phyloP scores from a whole-genome alignment of 1,140 invertebrate genomes.

The Ceratosolen fusciceps region DNA sequence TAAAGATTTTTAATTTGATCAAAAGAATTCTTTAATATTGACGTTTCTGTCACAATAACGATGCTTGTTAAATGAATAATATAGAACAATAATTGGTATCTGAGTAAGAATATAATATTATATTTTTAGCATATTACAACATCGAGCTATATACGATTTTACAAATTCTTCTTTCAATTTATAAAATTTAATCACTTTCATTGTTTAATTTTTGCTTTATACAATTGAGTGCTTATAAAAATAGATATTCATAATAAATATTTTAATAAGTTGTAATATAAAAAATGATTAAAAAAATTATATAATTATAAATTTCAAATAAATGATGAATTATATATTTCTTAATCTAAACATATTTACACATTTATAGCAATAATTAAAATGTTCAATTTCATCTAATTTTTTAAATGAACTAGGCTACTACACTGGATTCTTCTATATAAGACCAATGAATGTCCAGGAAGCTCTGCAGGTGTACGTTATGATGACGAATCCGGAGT shows the following conservation, averaged over 20 bases:
- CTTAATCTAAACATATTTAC: background rate
- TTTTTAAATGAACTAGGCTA: background rate
- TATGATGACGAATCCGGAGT: background rate
- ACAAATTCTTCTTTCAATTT: background rate
- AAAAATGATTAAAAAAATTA: background rate
- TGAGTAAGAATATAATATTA: background rate
- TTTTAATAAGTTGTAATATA: background rate
- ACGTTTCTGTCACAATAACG: background rate
- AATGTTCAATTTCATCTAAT: background rate
- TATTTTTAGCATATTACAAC: background rate
- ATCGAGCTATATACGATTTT: background rate
- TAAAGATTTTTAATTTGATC: background rate
- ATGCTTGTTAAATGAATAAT: background rate
- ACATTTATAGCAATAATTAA: background rate
- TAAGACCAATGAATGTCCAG: background rate
- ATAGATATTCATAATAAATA: background rate
- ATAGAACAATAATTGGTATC: background rate
- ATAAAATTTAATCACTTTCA: background rate
- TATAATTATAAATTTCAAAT: background rate
- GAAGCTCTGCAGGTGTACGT: background rate
- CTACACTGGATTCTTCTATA: no score
- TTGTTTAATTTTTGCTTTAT: background rate
- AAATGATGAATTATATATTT: background rate
- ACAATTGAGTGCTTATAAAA: no score
- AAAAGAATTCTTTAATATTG: background rate